Evolutionary conservation across 2,113 vertebrate genomes (phyloP).

Genomic region (Phyllopteryx taeniolatus): DNA sequence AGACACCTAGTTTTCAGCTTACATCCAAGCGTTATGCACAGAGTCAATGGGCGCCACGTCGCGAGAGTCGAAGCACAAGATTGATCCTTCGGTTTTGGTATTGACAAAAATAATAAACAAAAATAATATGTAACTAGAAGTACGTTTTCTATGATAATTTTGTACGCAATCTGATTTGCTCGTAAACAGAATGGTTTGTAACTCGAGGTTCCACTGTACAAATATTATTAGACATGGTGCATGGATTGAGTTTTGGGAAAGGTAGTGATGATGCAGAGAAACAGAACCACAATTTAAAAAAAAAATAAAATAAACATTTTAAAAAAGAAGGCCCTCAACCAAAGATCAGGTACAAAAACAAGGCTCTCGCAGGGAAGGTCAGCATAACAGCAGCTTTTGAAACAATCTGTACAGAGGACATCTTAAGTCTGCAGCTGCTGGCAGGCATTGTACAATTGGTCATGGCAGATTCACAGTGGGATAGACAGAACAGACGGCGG

Average conservation of each 20-base stretch:
- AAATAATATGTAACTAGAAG: too few species aligned
- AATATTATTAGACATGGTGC: not conserved
- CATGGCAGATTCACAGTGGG: slow-evolving; percentile 47
- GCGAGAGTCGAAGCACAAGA: too few species aligned
- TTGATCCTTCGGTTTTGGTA: too few species aligned
- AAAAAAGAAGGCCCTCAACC: not conserved
- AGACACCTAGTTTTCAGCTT: too few species aligned
- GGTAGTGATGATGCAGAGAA: not conserved
- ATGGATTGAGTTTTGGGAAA: not conserved
- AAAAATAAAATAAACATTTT: not conserved
- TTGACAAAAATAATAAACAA: too few species aligned
- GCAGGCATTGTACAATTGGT: slow-evolving; percentile 58
- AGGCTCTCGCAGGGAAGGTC: slow-evolving; percentile 4
- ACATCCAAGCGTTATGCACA: too few species aligned
- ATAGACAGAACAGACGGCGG: slow-evolving; percentile 27
- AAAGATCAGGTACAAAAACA: slow-evolving; percentile 6
- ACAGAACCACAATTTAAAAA: not conserved
- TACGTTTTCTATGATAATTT: too few species aligned
- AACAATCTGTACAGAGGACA: slow-evolving; percentile 29
- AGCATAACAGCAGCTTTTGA: slow-evolving; percentile 19
- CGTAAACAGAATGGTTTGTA: too few species aligned
- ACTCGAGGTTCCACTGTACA: too few species aligned
- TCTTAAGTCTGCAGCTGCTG: slow-evolving; percentile 62
- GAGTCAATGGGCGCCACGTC: too few species aligned
- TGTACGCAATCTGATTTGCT: too few species aligned